These are phyloP conservation scores for Anneissia japonica DNA, from an alignment of 35 echinoderm and acorn worm genomes.

Conservation along the genomic window DNA sequence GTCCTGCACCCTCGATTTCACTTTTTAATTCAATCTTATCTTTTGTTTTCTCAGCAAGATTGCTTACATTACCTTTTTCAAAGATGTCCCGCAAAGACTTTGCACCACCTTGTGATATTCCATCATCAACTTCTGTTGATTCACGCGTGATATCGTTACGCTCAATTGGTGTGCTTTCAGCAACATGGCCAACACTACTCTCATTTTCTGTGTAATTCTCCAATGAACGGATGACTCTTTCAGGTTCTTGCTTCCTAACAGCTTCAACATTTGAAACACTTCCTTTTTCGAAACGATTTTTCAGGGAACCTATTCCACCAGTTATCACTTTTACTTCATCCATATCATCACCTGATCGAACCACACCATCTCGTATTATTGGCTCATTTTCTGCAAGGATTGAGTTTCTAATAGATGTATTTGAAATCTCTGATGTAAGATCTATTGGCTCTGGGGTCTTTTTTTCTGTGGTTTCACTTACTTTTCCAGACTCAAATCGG, in stretches of 20 bases:
- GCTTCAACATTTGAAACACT: conserved; percentile 58
- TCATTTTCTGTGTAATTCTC: conserved; percentile 36
- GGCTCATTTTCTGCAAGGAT: neutral
- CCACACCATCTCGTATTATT: neutral
- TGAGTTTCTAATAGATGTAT: neutral
- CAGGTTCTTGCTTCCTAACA: conserved; percentile 23
- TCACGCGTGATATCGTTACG: conserved; percentile 59
- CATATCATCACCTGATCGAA: neutral
- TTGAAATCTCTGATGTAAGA: neutral
- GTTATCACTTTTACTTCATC: conserved; percentile 41
- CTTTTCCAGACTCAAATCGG: conserved; percentile 4
- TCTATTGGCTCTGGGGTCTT: neutral
- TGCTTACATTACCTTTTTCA: conserved; percentile 76
- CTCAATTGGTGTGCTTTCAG: conserved; percentile 69
- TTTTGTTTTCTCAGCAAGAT: conserved; percentile 65
- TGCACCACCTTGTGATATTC: conserved; percentile 43
- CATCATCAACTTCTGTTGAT: conserved; percentile 22
- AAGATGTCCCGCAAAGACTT: conserved; percentile 52
- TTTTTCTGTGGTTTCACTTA: neutral
- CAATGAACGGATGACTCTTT: conserved; percentile 36
- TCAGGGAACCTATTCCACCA: conserved; percentile 53
- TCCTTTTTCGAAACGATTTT: conserved; percentile 85
- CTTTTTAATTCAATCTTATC: conserved; percentile 53
- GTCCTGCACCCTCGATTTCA: conserved; percentile 16
- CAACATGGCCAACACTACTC: conserved; percentile 21